Percentiles rank a stretch among this genome's conserved stretches.
These are phyloP conservation scores for Dolichopus griseipennis DNA, from an alignment of 2,888 invertebrate genomes.

Conservation along the genomic window DNA sequence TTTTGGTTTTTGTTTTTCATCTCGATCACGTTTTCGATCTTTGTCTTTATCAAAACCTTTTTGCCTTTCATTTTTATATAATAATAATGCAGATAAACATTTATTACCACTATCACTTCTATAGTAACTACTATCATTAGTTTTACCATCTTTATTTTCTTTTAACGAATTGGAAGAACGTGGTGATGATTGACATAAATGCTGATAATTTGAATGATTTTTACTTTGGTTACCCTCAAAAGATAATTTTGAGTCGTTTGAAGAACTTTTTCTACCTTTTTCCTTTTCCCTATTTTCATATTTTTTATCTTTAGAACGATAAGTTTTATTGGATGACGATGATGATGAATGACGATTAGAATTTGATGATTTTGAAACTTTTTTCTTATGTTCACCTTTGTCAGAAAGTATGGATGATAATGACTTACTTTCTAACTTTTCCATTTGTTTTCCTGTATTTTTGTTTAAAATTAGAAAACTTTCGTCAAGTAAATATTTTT, in stretches of 20 bases:
- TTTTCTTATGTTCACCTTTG: neutral
- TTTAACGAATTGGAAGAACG: constrained; percentile 32
- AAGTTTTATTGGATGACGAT: neutral
- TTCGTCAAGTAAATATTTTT: neutral
- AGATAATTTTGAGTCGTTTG: neutral
- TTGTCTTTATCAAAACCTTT: constrained; percentile 30
- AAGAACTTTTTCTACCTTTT: neutral
- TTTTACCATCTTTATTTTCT: constrained; percentile 40
- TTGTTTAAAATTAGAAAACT: neutral
- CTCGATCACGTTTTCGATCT: constrained; percentile 35
- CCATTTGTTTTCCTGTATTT: neutral
- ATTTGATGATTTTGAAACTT: neutral
- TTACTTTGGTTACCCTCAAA: neutral
- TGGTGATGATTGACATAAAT: constrained; percentile 18
- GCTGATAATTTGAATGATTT: neutral
- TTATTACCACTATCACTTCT: neutral
- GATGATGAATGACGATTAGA: neutral
- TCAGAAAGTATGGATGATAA: too few relatives aligned
- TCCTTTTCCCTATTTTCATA: neutral
- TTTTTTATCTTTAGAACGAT: constrained; percentile 2
- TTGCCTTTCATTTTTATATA: neutral
- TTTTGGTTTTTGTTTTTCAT: constrained; percentile 31
- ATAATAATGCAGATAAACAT: neutral
- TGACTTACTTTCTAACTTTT: neutral
- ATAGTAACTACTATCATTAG: neutral